Percentiles rank a stretch among this genome's conserved stretches.
Conservation (phyloP, 2,888 invertebrate genomes). For the Melinaea menophilus region DNA sequence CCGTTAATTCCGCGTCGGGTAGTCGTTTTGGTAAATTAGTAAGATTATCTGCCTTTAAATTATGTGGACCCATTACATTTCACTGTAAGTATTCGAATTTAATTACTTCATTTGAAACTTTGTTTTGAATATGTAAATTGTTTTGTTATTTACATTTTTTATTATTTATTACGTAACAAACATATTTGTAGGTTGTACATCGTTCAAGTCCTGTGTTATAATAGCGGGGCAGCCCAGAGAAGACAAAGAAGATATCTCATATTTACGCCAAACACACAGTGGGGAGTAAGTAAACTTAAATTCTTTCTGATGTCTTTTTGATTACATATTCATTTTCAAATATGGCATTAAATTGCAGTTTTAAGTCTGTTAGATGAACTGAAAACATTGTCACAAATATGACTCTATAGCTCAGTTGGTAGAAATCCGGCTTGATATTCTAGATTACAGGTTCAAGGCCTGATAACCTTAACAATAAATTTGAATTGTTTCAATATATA, state of each 20-base stretch:
- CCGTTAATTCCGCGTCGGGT: constrained; percentile 34
- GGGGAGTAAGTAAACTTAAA: constrained; percentile 55
- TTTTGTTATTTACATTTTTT: too few relatives aligned
- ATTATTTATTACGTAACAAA: not conserved
- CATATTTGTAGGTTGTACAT: constrained; percentile 29
- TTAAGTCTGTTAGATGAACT: not conserved
- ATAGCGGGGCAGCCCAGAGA: constrained; percentile 34
- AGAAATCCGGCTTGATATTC: too few relatives aligned
- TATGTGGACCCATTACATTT: constrained; percentile 37
- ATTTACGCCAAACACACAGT: constrained; percentile 60
- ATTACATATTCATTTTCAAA: not conserved
- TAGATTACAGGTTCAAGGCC: too few relatives aligned
- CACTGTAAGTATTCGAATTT: constrained; percentile 36
- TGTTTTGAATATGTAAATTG: too few relatives aligned
- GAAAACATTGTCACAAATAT: not conserved
- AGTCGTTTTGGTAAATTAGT: constrained; percentile 35
- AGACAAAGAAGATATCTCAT: constrained; percentile 60
- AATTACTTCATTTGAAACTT: not conserved
- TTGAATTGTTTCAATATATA: not conserved
- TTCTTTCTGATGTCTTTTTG: not conserved
- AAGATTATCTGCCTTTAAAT: constrained; percentile 19
- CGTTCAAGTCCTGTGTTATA: constrained; percentile 15
- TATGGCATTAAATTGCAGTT: not conserved
- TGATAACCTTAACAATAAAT: not conserved
- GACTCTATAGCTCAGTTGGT: too few relatives aligned